Conservation (phyloP, 2,888 invertebrate genomes). For the Diarsia dahlii region DNA sequence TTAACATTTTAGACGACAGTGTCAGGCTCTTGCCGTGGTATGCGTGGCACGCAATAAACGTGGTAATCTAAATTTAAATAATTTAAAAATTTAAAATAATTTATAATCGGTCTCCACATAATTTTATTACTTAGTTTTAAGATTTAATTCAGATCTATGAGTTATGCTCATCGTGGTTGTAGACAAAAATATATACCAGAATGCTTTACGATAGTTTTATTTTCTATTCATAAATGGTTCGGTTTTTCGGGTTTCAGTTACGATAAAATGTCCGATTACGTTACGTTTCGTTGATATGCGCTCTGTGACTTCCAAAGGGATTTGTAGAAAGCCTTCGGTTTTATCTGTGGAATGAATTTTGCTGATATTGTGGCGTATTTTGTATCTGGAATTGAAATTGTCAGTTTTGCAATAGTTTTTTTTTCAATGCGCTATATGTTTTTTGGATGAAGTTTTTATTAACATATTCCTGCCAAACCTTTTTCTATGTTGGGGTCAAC, state of each 20-base stretch:
- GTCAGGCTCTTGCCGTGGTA: too few relatives aligned
- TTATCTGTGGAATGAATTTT: slow-evolving; percentile 34
- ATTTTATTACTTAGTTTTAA: too few relatives aligned
- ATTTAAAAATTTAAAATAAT: too few relatives aligned
- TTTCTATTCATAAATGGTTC: neutral
- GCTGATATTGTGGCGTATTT: slow-evolving; percentile 34
- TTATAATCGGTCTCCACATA: too few relatives aligned
- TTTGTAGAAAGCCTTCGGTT: slow-evolving; percentile 41
- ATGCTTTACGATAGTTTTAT: too few relatives aligned
- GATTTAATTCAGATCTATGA: neutral
- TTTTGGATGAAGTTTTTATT: neutral
- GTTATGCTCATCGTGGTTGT: neutral
- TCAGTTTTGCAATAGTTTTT: neutral
- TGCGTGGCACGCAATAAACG: too few relatives aligned
- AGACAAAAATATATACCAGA: neutral
- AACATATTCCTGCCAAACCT: neutral
- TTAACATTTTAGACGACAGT: too few relatives aligned
- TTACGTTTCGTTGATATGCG: slow-evolving; percentile 39
- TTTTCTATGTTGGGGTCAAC: too few relatives aligned
- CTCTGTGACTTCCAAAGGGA: slow-evolving; percentile 40
- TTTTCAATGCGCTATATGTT: neutral
- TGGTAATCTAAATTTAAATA: too few relatives aligned
- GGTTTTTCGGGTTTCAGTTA: neutral
- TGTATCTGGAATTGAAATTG: slow-evolving; percentile 26
- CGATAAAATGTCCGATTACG: slow-evolving; percentile 47